Conservation (phyloP, 2,888 invertebrate genomes). For the Diadegma fenestrale region DNA sequence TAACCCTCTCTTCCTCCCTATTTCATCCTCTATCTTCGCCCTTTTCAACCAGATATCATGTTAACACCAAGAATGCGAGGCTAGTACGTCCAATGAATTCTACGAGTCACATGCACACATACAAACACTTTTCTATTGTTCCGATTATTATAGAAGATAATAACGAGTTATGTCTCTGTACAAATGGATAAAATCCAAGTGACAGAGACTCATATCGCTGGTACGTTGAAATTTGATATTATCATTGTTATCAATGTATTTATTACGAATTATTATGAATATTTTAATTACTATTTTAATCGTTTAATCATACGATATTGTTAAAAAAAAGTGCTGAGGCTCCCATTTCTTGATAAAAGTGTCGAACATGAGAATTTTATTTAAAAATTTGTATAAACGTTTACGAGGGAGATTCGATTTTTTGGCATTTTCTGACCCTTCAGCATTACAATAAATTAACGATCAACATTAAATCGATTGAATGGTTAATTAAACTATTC, state of each 20-base stretch:
- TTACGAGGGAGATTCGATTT: not conserved
- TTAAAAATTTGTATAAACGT: not conserved
- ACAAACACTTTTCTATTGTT: not conserved
- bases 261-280: not conserved
- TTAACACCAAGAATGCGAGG: conserved; percentile 18
- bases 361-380: not conserved
- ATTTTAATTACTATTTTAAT: not conserved
- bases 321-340: not conserved
- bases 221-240: not conserved
- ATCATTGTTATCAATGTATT: not conserved
- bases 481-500: not conserved
- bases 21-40: conserved; percentile 7
- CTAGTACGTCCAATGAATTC: conserved; percentile 11
- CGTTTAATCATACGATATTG: not conserved
- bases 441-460: not conserved
- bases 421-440: not conserved
- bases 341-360: not conserved
- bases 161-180: not conserved
- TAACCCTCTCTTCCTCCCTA: not conserved
- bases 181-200: not conserved
- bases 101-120: conserved; percentile 19
- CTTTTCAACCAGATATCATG: conserved; percentile 32
- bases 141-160: not conserved
- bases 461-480: not conserved
- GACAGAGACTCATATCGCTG: not conserved